phyloP scores from a whole-genome alignment of 2,888 invertebrate genomes.

The Mythimna lalbum region DNA sequence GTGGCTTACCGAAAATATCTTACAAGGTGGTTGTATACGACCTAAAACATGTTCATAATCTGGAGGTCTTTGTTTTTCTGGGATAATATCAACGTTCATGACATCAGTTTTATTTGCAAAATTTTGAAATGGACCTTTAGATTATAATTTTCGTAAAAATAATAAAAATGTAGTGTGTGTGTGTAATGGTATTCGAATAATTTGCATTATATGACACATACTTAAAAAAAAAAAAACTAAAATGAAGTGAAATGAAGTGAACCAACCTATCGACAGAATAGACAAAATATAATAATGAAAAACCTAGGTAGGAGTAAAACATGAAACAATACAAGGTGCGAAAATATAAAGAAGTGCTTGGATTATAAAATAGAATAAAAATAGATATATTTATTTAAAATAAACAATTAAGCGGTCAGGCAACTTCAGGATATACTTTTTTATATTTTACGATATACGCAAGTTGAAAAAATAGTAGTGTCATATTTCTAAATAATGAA shows the following conservation, averaged over 20 bases:
- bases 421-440: conserved; percentile 58
- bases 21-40: conserved; percentile 30
- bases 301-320: conserved; percentile 48
- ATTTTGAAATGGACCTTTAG: conserved; percentile 28
- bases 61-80: conserved; percentile 21
- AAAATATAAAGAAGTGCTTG: conserved; percentile 64
- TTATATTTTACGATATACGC: conserved; percentile 27
- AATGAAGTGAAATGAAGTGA: conserved; percentile 41
- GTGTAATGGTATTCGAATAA: conserved; percentile 30
- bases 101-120: conserved; percentile 5
- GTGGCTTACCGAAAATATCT: conserved; percentile 39
- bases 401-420: conserved; percentile 55
- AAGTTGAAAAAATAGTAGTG: conserved; percentile 48
- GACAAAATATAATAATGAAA: conserved; percentile 21
- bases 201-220: conserved; percentile 45
- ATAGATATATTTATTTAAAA: conserved; percentile 24
- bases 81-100: too few species aligned
- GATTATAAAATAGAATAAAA: conserved; percentile 51
- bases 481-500: conserved; percentile 40
- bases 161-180: conserved; percentile 24
- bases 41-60: conserved; percentile 19
- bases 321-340: conserved; percentile 60
- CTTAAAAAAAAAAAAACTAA: conserved; percentile 25
- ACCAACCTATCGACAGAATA: conserved; percentile 35
- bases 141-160: conserved; percentile 14